Evolutionary conservation across 2,888 invertebrate genomes (phyloP).

Genomic region (Cryptocheilus praepositus): DNA sequence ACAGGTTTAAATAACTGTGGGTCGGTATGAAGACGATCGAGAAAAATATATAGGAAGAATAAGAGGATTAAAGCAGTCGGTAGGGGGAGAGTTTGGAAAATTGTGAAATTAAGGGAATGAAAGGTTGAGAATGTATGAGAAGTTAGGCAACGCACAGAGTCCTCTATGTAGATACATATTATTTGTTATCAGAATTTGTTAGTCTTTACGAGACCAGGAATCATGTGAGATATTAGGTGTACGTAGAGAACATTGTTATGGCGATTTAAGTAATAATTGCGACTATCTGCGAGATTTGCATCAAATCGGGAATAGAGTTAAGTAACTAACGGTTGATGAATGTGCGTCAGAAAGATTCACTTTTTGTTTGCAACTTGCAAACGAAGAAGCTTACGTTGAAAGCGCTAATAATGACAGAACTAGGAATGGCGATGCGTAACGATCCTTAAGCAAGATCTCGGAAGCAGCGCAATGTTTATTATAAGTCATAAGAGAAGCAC

Average conservation of each 20-base stretch:
- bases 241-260: too few species aligned
- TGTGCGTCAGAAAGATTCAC: too few species aligned
- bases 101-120: constrained; percentile 7
- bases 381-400: background rate
- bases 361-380: too few species aligned
- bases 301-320: too few species aligned
- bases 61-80: background rate
- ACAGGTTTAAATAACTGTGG: background rate
- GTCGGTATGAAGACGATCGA: background rate
- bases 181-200: too few species aligned
- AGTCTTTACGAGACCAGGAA: too few species aligned
- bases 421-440: constrained; percentile 4
- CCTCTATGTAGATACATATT: background rate
- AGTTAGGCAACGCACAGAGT: background rate
- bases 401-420: background rate
- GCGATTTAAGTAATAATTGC: too few species aligned
- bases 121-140: background rate
- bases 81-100: background rate
- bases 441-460: background rate
- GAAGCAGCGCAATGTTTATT: background rate
- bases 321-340: too few species aligned
- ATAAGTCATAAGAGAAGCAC: background rate
- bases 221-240: too few species aligned
- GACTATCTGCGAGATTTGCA: too few species aligned
- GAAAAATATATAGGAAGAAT: background rate